Conservation (phyloP, 92 coral and sea anemone species). For the Micromussa lordhowensis region DNA sequence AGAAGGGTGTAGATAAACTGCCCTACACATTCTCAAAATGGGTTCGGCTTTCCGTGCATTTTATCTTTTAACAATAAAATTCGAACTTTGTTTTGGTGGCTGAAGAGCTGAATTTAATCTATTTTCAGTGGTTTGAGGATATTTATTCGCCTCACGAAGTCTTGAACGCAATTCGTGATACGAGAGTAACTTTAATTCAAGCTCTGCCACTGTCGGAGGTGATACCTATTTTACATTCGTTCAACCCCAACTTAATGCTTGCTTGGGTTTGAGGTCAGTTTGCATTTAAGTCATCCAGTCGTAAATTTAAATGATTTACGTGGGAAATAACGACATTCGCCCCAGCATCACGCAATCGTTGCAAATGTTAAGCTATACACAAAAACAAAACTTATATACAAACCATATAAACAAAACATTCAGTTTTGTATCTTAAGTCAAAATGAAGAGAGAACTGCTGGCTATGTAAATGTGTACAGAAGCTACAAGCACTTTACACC, state of each 20-base stretch:
- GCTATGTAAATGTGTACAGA: neutral
- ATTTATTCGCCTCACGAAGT: neutral
- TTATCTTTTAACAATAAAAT: neutral
- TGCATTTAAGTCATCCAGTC: neutral
- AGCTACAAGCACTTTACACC: neutral
- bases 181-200: neutral
- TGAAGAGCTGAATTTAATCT: neutral
- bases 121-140: no score
- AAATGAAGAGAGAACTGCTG: neutral
- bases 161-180: neutral
- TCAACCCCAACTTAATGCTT: neutral
- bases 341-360: neutral
- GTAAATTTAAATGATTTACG: neutral
- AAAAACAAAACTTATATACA: no score
- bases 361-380: no score
- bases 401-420: no score
- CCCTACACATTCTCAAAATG: neutral
- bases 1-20: neutral
- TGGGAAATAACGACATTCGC: neutral
- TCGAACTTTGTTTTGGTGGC: neutral
- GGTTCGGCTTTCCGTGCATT: constrained; percentile 3
- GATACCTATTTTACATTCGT: neutral
- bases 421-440: neutral
- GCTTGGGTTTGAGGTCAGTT: neutral
- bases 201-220: neutral